Evolutionary conservation across 2,113 vertebrate species (phyloP).

Genomic region (Spilogale gracilis): DNA sequence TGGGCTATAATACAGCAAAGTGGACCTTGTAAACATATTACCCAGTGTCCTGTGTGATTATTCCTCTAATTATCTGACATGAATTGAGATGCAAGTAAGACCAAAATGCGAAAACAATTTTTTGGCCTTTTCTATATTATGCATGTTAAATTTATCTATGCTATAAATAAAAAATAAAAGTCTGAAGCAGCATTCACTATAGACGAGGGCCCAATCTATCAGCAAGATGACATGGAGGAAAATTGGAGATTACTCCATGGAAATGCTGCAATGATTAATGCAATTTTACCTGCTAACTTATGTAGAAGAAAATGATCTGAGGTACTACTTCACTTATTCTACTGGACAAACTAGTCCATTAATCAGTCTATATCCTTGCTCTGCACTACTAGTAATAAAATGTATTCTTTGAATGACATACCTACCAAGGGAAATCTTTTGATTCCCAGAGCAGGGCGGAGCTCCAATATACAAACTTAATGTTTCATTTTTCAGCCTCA

Average conservation of each 20-base stretch:
- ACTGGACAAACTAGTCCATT: background rate
- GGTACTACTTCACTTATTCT: slow-evolving; percentile 3
- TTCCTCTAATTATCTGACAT: background rate
- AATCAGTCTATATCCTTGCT: background rate
- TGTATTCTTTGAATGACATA: background rate
- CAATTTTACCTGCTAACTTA: background rate
- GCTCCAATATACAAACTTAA: background rate
- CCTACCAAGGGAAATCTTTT: background rate
- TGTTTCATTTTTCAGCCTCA: background rate
- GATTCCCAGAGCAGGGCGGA: background rate
- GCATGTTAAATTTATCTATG: background rate
- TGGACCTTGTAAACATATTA: background rate
- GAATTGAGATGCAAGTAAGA: slow-evolving; percentile 8
- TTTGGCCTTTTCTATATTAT: background rate
- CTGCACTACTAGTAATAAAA: slow-evolving; percentile 20
- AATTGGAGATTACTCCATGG: background rate
- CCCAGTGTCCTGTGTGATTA: background rate
- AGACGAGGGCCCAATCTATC: background rate
- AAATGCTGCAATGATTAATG: background rate
- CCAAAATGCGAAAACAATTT: slow-evolving; percentile 4
- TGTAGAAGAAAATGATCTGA: background rate
- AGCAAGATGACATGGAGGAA: slow-evolving; percentile 2
- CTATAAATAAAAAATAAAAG: background rate
- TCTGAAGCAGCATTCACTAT: background rate
- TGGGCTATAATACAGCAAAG: background rate